Evolutionary conservation across 1,140 invertebrate genomes (phyloP).

Genomic region (Tetranychus urticae): DNA sequence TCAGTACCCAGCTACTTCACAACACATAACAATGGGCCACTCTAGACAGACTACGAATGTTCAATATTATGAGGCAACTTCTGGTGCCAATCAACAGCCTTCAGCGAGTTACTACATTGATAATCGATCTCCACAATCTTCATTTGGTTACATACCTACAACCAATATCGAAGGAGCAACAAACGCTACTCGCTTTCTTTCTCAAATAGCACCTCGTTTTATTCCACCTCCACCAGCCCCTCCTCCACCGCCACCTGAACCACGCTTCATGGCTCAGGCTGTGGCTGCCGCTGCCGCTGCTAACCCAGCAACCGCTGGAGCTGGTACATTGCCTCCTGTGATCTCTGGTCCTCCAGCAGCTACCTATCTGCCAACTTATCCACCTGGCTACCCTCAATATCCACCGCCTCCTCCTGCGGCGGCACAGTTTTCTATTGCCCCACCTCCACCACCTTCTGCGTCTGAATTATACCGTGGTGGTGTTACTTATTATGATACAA

Average conservation of each 20-base stretch:
- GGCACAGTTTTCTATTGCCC: not conserved
- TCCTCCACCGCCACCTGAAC: not conserved
- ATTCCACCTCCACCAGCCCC: not conserved
- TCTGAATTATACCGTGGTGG: slow-evolving; percentile 30
- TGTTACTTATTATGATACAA: slow-evolving; percentile 31
- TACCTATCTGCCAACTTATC: slow-evolving; percentile 2
- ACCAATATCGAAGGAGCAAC: not conserved
- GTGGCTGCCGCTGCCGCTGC: not conserved
- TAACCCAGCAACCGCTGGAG: not conserved
- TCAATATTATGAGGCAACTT: not conserved
- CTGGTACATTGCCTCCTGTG: not conserved
- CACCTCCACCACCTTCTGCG: slow-evolving; percentile 18
- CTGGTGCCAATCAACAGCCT: not conserved
- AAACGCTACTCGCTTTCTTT: not conserved
- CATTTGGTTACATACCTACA: not conserved
- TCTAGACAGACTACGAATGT: not conserved
- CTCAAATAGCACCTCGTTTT: not conserved
- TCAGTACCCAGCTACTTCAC: not conserved
- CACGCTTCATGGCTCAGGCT: not conserved
- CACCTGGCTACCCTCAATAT: slow-evolving; percentile 9
- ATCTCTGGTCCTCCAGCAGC: not conserved
- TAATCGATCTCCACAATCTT: not conserved
- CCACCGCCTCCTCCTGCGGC: slow-evolving; percentile 2
- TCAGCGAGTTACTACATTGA: not conserved
- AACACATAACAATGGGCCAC: not conserved